Evolutionary conservation across 1,140 invertebrate species (phyloP).

Genomic region (Frieseomelitta varia): DNA sequence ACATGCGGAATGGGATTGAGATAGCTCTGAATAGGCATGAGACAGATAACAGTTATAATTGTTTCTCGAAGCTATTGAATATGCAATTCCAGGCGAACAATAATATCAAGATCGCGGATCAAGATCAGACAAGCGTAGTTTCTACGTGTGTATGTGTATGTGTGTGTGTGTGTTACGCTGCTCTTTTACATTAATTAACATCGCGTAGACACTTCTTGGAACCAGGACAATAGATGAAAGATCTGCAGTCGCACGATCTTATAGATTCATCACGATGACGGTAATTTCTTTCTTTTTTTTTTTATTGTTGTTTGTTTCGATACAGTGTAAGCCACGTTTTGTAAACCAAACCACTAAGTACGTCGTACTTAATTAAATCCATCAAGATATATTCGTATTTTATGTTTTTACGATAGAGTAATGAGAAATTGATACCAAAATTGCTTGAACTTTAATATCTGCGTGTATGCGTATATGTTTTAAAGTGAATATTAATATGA

Average conservation of each 20-base stretch:
- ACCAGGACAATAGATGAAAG: constrained; percentile 29
- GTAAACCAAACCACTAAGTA: not conserved
- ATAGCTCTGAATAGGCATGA: constrained; percentile 26
- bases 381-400: not conserved
- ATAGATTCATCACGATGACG: not conserved
- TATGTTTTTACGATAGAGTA: not conserved
- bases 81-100: constrained; percentile 31
- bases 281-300: not conserved
- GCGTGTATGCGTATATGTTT: too few relatives aligned
- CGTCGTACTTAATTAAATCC: too few relatives aligned
- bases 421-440: not conserved
- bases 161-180: not conserved
- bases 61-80: constrained; percentile 43
- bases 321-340: not conserved
- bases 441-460: not conserved
- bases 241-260: constrained; percentile 2
- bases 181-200: constrained; percentile 39
- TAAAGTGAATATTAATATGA: too few relatives aligned
- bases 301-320: not conserved
- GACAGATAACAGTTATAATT: constrained; percentile 44
- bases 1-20: constrained; percentile 20
- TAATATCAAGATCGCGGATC: constrained; percentile 37
- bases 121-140: constrained; percentile 7
- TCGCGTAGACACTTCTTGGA: constrained; percentile 19
- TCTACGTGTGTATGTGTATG: not conserved